phyloP scores from a whole-genome alignment of 2,113 vertebrate genomes.

The Pseudopodoces humilis region DNA sequence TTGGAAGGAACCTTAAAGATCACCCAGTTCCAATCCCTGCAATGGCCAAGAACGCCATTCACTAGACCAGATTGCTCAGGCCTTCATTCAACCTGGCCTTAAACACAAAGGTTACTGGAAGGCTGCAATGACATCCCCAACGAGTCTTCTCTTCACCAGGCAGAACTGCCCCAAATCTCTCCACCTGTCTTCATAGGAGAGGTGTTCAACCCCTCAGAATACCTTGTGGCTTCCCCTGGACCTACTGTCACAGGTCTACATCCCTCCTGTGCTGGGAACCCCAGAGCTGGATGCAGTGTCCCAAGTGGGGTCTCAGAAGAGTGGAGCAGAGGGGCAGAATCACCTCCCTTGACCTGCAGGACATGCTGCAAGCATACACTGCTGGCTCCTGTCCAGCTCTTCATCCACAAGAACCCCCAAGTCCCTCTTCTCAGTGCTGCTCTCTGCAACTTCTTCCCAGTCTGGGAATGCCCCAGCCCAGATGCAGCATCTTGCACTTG shows the following conservation, averaged over 20 bases:
- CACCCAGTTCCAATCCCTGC: background rate
- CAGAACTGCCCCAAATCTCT: background rate
- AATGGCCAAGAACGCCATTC: background rate
- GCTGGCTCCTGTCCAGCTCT: background rate
- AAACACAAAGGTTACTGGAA: background rate
- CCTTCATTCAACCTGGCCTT: background rate
- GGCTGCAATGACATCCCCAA: accelerated
- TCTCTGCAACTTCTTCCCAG: background rate
- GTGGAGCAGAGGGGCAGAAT: background rate
- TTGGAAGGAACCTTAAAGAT: background rate
- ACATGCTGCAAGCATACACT: background rate
- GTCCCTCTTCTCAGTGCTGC: background rate
- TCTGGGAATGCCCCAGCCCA: background rate
- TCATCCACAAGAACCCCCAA: background rate
- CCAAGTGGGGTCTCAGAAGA: background rate
- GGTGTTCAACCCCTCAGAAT: accelerated
- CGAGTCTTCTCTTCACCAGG: background rate
- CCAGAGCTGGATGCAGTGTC: no score
- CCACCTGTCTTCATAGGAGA: background rate
- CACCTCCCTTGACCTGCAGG: no score
- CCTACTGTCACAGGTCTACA: background rate
- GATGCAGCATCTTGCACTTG: background rate
- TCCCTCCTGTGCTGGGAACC: background rate
- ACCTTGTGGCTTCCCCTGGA: accelerated
- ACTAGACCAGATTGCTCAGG: background rate